Evolutionary conservation across 2,888 invertebrate species (phyloP).

Genomic region (Thera obeliscata): DNA sequence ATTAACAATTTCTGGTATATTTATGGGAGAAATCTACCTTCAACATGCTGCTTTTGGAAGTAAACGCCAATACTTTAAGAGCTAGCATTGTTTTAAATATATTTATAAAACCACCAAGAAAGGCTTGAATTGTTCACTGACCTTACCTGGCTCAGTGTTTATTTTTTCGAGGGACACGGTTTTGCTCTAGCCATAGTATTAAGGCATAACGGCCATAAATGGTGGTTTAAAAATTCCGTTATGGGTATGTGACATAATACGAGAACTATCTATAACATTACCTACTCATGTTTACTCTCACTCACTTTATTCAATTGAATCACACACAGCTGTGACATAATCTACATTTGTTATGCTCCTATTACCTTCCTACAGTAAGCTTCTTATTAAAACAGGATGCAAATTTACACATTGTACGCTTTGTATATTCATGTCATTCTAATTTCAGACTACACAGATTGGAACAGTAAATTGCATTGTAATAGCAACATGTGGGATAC

Average conservation of each 20-base stretch:
- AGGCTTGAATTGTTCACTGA: too few species aligned
- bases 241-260: too few species aligned
- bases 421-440: conserved; percentile 60
- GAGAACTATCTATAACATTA: too few species aligned
- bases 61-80: too few species aligned
- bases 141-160: too few species aligned
- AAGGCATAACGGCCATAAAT: too few species aligned
- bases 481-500: conserved; percentile 71
- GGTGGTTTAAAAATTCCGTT: too few species aligned
- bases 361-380: neutral
- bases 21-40: neutral
- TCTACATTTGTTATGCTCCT: neutral
- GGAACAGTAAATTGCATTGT: conserved; percentile 72
- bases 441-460: conserved; percentile 56
- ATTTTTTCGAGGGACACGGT: neutral
- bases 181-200: neutral
- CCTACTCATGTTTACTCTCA: neutral
- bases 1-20: too few species aligned
- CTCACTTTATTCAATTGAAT: neutral
- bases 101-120: neutral
- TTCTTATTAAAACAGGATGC: conserved; percentile 33
- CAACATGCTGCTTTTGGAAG: neutral
- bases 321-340: neutral
- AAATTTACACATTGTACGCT: conserved; percentile 38
- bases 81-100: too few species aligned